Evolutionary conservation across 2,888 invertebrate species (phyloP), one percentile per base, ranked within the genome.

Genomic region (Trachelus iudaicus): DNA sequence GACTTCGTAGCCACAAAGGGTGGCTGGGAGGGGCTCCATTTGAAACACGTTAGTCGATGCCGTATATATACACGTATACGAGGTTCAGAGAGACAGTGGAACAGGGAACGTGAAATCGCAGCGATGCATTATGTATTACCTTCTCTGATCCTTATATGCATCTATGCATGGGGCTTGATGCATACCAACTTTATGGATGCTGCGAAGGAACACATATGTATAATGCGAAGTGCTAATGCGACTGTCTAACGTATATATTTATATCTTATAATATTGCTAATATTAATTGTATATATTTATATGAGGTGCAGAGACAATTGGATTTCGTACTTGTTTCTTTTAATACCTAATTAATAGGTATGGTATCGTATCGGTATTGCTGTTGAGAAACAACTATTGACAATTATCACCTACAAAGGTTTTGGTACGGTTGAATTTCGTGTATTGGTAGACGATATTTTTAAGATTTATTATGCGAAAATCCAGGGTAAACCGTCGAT

Each of bases 41-140:
- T 87, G 89, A 90, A 90, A 90, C 88, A 84, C 89, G 90, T 90
- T 90, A 90, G 90, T 82, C 82, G 84, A 81, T 82, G 81, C 81
- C 83, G 79, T 82, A 86, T 82, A 83, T 85, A 81, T 81, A 73
- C 73, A 33, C 79, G 77, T 81, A 80, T 80, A 84, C 78, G 80
- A 40, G 77, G 81, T 79, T 76, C 73, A 75, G 73, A 75, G 73
- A 76, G 69, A 68, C 69, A 35, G 73, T 69, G 9, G 69, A 31
- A 33, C 35, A 35, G 73, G 76, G 77, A 82, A 79, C 79, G 76
- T 69, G 76, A 75, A 83, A 79, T 83, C 82, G 81, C 78, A 73
- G 80, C 84, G 84, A 90, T 90, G 91, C 90, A 91, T 90, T 90
- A 90, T 91, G 90, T 88, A 90, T 89, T 84, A 87, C 83, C 87